Percentiles rank a stretch among this genome's conserved stretches.
phyloP scores from a whole-genome alignment of 2,113 vertebrate species.

The Lonchura striata region DNA sequence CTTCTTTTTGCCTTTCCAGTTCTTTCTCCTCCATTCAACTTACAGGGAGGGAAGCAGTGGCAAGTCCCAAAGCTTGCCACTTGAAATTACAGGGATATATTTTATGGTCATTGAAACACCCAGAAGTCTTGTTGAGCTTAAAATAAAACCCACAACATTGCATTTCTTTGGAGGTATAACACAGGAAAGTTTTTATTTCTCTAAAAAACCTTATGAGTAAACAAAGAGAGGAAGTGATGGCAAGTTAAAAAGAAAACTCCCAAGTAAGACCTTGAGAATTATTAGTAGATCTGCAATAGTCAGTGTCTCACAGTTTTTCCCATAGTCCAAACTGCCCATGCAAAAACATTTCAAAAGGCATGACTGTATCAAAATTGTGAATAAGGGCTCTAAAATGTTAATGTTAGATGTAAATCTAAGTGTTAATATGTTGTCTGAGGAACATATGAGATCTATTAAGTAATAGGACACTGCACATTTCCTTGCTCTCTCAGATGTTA shows the following conservation, averaged over 20 bases:
- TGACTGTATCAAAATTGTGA: neutral
- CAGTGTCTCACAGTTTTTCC: neutral
- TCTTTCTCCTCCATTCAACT: neutral
- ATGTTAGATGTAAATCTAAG: neutral
- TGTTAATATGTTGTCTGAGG: neutral
- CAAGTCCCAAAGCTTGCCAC: neutral
- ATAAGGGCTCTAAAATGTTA: neutral
- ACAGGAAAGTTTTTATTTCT: neutral
- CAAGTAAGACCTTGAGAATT: neutral
- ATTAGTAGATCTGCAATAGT: neutral
- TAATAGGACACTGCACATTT: neutral
- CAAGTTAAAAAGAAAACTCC: neutral
- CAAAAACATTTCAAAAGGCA: neutral
- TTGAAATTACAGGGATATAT: neutral
- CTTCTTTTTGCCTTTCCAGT: neutral
- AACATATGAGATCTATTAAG: neutral
- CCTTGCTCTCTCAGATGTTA: neutral
- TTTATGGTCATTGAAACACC: neutral
- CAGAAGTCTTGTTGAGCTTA: neutral
- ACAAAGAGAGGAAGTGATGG: neutral
- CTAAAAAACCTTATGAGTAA: neutral
- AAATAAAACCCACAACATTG: fast-evolving
- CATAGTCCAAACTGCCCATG: neutral
- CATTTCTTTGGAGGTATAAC: neutral
- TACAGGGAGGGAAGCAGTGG: neutral